Evolutionary conservation across 2,797 vertebrate genomes (phyloP).

Genomic region (Urosaurus nigricauda): DNA sequence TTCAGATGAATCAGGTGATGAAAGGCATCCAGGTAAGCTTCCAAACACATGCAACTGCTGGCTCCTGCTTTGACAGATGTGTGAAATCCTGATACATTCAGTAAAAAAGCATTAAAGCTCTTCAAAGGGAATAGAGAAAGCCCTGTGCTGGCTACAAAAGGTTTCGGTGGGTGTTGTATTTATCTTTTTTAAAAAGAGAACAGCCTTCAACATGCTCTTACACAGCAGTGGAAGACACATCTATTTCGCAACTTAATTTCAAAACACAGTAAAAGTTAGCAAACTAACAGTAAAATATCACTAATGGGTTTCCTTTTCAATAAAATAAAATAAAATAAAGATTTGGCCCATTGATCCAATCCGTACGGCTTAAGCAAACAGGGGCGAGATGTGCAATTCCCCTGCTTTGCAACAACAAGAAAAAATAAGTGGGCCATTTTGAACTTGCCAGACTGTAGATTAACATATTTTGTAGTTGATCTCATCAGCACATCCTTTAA

Average conservation of each 20-base stretch:
- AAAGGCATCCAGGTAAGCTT: constrained; percentile 40
- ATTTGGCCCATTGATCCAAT: background rate
- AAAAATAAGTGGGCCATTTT: background rate
- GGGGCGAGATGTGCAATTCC: background rate
- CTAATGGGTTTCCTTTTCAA: background rate
- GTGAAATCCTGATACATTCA: constrained; percentile 36
- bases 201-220: background rate
- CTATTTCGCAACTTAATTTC: constrained; percentile 32
- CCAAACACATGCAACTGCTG: background rate
- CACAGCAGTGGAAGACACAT: background rate
- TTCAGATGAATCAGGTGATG: constrained; percentile 4
- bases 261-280: constrained; percentile 44
- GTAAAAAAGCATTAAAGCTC: constrained; percentile 32
- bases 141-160: fast-evolving
- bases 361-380: background rate
- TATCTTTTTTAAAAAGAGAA: background rate
- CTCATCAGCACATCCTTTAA: background rate
- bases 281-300: constrained; percentile 24
- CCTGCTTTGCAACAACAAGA: background rate
- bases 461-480: too few species aligned
- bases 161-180: too few species aligned
- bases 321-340: too few species aligned
- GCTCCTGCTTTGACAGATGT: constrained; percentile 52
- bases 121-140: constrained; percentile 34
- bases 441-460: background rate